A percentile compares a stretch with the other conserved stretches of the same genome.
Evolutionary conservation across 2,888 invertebrate species (phyloP).

Genomic region (Pollenia labialis): DNA sequence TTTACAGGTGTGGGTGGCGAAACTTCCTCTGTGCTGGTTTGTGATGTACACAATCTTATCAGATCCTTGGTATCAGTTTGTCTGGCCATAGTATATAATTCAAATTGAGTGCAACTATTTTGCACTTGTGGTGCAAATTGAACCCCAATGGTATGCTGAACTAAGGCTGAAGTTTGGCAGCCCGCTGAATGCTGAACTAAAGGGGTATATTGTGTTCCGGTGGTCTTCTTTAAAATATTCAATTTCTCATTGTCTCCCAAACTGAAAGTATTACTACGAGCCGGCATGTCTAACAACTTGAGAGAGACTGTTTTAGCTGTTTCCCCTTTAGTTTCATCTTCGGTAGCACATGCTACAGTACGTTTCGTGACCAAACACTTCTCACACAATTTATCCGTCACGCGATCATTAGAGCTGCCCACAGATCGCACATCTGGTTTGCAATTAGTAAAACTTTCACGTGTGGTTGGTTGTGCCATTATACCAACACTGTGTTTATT

Average conservation of each 20-base stretch:
- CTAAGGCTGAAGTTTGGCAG: slow-evolving; percentile 78
- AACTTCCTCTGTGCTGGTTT: slow-evolving; percentile 79
- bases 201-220: slow-evolving; percentile 79
- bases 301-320: slow-evolving; percentile 83
- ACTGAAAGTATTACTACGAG: slow-evolving; percentile 87
- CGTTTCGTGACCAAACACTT: slow-evolving; percentile 85
- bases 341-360: slow-evolving; percentile 86
- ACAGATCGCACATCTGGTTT: slow-evolving; percentile 84
- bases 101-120: slow-evolving; percentile 78
- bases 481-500: slow-evolving; percentile 78
- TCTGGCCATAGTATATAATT: slow-evolving; percentile 76
- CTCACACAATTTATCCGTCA: slow-evolving; percentile 85
- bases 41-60: slow-evolving; percentile 77
- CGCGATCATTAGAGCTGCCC: slow-evolving; percentile 85
- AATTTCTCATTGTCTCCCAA: slow-evolving; percentile 85
- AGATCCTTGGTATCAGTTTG: slow-evolving; percentile 84
- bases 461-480: slow-evolving; percentile 78
- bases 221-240: slow-evolving; percentile 82
- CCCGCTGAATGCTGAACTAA: slow-evolving; percentile 76
- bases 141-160: slow-evolving; percentile 77
- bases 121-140: slow-evolving; percentile 77
- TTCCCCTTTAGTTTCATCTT: slow-evolving; percentile 75
- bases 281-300: slow-evolving; percentile 82
- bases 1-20: slow-evolving; percentile 75
- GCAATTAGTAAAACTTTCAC: slow-evolving; percentile 80